A percentile compares a stretch with the other conserved stretches of the same genome.
phyloP scores from a whole-genome alignment of 2,888 invertebrate genomes.

The Axea sp. region DNA sequence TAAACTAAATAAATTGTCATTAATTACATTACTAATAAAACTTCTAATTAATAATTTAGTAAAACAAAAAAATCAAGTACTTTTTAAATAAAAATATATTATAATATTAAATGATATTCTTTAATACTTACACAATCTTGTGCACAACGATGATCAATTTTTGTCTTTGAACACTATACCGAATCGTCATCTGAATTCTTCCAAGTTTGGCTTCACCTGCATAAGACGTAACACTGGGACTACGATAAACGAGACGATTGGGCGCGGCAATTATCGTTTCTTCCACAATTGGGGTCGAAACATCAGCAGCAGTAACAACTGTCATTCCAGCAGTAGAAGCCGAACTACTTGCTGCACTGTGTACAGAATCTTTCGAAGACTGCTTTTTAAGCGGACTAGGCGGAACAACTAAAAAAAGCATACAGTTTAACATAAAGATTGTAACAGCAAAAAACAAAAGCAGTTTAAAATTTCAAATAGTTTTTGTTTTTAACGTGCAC shows the following conservation, averaged over 20 bases:
- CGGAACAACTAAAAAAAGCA: constrained; percentile 66
- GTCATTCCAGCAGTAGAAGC: constrained; percentile 64
- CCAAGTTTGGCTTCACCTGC: constrained; percentile 89
- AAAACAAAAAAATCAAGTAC: no score
- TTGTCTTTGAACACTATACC: constrained; percentile 91
- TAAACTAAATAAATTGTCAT: no score
- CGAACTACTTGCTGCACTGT: constrained; percentile 68
- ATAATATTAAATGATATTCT: no score
- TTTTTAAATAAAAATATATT: no score
- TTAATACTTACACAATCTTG: constrained; percentile 93
- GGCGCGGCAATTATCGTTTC: constrained; percentile 72
- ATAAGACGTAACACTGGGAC: constrained; percentile 82
- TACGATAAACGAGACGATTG: constrained; percentile 82
- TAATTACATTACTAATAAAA: no score
- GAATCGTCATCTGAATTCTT: constrained; percentile 90
- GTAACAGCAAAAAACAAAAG: no score
- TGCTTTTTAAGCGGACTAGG: constrained; percentile 74
- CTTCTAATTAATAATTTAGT: no score
- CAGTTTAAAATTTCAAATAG: no score
- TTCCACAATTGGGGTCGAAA: constrained; percentile 63
- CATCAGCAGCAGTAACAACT: constrained; percentile 62
- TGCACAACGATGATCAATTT: constrained; percentile 91
- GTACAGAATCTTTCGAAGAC: constrained; percentile 74
- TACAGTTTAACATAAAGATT: background rate
- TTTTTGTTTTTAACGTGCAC: background rate